Evolutionary conservation across 2,113 vertebrate species (phyloP).

Genomic region (Toxotes chatareus): DNA sequence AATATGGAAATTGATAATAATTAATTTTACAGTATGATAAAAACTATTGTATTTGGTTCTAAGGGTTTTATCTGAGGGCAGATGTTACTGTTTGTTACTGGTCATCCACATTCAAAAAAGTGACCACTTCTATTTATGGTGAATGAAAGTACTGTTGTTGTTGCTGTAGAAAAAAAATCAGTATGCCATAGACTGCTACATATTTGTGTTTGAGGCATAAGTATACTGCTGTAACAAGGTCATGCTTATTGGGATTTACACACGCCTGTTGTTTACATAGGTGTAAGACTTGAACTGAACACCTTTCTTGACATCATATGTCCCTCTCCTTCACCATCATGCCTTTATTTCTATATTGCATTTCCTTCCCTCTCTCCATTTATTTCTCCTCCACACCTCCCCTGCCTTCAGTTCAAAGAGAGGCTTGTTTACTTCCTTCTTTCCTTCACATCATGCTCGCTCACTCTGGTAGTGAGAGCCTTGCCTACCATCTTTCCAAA

Average conservation of each 20-base stretch:
- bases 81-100: background rate
- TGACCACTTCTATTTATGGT: background rate
- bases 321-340: background rate
- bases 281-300: background rate
- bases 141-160: background rate
- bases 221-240: background rate
- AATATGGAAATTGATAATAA: background rate
- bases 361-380: background rate
- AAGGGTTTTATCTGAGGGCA: background rate
- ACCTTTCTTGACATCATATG: background rate
- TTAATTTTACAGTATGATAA: no score
- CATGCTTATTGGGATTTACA: background rate
- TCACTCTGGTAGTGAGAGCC: background rate
- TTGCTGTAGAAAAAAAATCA: background rate
- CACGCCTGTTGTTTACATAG: background rate
- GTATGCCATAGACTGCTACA: no score
- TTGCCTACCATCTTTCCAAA: constrained; percentile 20
- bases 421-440: constrained; percentile 12
- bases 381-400: background rate
- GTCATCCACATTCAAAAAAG: no score
- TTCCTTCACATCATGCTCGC: background rate
- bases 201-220: background rate
- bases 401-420: constrained; percentile 3
- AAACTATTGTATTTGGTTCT: no score
- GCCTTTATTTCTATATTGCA: background rate